Base-by-base conservation (phyloP, 2,113 vertebrate species). In the Dinomys branickii region DNA sequence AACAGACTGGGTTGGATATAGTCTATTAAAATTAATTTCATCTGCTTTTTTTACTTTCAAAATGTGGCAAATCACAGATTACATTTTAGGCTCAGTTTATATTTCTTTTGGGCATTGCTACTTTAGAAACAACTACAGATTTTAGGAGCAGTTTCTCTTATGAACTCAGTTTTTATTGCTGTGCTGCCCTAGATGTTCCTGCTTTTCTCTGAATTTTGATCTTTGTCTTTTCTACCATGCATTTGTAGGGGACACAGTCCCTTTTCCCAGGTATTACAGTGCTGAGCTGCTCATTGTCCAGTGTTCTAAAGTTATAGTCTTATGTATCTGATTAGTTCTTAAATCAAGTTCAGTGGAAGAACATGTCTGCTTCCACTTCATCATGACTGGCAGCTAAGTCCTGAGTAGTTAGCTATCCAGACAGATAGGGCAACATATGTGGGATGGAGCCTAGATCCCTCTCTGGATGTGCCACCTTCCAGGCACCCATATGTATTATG, bases 1-100 rank as follows among this genome's bases (percentile, higher is more conserved):
- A 80, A 2, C 33, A 65, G 85, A 14, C 44, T 92, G 56, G 33
- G 11, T 75, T 91, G 87, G 63, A n/a, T 85, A 50, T 78, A 86
- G 59, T 81, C 41, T n/a, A 19, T 94, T 95, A 91, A 90, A 93
- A 67, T 95, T 82, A 84, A 30, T 85, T 84, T 85, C 30, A 50
- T 8, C 20, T 77, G 17, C 30, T 61, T 9, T 19, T 81, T 85
- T 77, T 73, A 69, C 41, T 90, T 91, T 97, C 83, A 94, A 41
- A 85, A 63, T 85, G 20, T 94, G 61, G 30, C 63, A 87, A 33
- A 78, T 35, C 77, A 84, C 22, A 85, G 24, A 80, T 88, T 47
- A 24, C 10, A 58, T 75, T 85, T 97, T 56, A 61, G 52, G 14
- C 28, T 85, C 4, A 50, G 26, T 19, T 69, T 90, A 33, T 35